Evolutionary conservation across 2,113 vertebrate genomes (phyloP).

Genomic region (Nerophis ophidion): DNA sequence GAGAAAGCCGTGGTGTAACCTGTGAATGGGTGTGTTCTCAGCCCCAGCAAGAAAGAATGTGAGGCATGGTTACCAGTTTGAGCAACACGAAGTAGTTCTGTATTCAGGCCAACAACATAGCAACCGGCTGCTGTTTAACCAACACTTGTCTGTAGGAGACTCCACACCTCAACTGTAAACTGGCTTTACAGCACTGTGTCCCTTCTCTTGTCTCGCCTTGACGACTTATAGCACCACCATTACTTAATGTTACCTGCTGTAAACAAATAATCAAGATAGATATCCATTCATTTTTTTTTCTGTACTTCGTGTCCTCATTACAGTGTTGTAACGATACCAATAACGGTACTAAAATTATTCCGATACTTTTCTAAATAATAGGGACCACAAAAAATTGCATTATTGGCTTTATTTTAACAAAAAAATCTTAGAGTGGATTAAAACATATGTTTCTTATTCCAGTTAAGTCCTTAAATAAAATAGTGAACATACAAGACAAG

Average conservation of each 20-base stretch:
- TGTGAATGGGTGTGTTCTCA: conserved; percentile 38
- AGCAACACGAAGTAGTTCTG: conserved; percentile 34
- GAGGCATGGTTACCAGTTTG: conserved; percentile 43
- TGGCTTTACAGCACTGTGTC: no score
- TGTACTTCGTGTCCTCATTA: no score
- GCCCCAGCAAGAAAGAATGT: conserved; percentile 46
- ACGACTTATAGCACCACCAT: neutral
- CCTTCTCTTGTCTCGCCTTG: neutral
- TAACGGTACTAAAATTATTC: no score
- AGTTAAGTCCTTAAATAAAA: no score
- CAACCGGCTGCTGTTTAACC: conserved; percentile 34
- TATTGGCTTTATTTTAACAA: no score
- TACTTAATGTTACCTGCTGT: neutral
- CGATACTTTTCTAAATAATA: no score
- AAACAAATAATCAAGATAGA: neutral
- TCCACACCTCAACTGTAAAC: neutral
- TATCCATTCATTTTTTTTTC: no score
- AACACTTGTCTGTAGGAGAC: conserved; percentile 19
- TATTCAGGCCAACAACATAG: conserved; percentile 16
- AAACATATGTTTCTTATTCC: no score
- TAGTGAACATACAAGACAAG: no score
- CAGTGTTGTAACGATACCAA: no score
- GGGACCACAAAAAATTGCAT: no score
- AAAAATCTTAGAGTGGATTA: no score
- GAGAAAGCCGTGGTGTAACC: conserved; percentile 2